A percentile compares a stretch with the other conserved stretches of the same genome.
Conservation (phyloP, 2,113 vertebrate genomes). For the Chrysemys picta region DNA sequence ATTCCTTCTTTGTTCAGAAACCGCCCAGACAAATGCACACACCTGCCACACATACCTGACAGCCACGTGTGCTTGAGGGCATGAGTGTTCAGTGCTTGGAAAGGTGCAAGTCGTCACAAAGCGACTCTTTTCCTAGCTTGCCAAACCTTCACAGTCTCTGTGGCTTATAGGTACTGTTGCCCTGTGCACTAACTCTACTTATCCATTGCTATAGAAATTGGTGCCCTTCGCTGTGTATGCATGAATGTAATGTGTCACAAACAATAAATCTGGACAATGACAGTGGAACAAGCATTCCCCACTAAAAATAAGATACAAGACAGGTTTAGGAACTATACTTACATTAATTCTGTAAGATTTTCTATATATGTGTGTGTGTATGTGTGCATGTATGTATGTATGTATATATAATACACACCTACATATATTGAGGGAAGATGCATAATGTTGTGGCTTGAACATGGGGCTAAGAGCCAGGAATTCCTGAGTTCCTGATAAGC, state of each 20-base stretch:
- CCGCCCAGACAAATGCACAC: not conserved
- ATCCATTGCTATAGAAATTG: constrained; percentile 56
- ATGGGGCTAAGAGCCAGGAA: not conserved
- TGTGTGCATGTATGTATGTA: constrained; percentile 26
- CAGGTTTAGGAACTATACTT: constrained; percentile 52
- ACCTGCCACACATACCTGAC: constrained; percentile 45
- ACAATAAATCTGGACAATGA: constrained; percentile 63
- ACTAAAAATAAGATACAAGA: constrained; percentile 28
- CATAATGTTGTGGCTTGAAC: not conserved
- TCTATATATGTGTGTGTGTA: constrained; percentile 45
- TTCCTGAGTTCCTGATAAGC: not conserved
- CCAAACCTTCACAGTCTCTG: not conserved
- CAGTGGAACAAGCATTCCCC: constrained; percentile 60
- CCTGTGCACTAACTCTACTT: not conserved
- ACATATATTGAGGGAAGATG: not conserved
- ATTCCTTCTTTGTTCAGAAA: constrained; percentile 70
- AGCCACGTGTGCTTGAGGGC: constrained; percentile 16
- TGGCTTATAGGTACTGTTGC: constrained; percentile 21
- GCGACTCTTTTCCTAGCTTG: constrained; percentile 31
- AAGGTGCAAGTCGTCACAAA: constrained; percentile 1
- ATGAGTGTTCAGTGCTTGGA: not conserved
- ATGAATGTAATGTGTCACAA: constrained; percentile 70
- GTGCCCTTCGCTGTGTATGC: constrained; percentile 71
- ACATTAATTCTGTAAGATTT: constrained; percentile 61
- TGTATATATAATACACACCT: constrained; percentile 39